A percentile compares a stretch with the other conserved stretches of the same genome.
These are phyloP conservation scores for Caenorhabditis brenneri DNA, from an alignment of 1,140 invertebrate genomes.

Conservation along the genomic window DNA sequence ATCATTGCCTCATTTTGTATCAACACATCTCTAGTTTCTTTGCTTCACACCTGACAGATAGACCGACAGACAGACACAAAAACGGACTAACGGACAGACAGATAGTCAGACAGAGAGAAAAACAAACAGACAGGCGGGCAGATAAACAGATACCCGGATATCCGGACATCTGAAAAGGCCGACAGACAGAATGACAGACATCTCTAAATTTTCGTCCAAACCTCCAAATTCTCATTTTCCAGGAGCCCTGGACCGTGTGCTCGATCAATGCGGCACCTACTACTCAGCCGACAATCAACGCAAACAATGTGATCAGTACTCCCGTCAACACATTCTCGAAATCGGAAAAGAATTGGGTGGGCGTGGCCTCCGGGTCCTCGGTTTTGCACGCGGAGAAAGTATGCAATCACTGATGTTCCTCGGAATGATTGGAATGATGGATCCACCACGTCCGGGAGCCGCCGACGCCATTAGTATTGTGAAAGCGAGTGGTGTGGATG, in stretches of 20 bases:
- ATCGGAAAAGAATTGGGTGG: neutral
- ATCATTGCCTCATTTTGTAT: too few relatives aligned
- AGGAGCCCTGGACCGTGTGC: conserved; percentile 87
- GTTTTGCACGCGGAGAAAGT: conserved; percentile 82
- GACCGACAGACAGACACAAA: too few relatives aligned
- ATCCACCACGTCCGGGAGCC: conserved; percentile 88
- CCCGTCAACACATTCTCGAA: conserved; percentile 24
- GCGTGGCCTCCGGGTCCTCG: conserved; percentile 78
- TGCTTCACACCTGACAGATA: too few relatives aligned
- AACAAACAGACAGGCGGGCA: too few relatives aligned
- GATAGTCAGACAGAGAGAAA: too few relatives aligned
- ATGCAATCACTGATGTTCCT: conserved; percentile 85
- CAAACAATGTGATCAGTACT: conserved; percentile 15
- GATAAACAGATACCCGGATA: too few relatives aligned
- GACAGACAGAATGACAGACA: too few relatives aligned
- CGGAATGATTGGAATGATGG: conserved; percentile 92
- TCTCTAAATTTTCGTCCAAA: too few relatives aligned
- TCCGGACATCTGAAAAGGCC: too few relatives aligned
- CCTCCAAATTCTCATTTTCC: too few relatives aligned
- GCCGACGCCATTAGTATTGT: conserved; percentile 84
- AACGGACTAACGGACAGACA: too few relatives aligned
- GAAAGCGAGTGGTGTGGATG: conserved; percentile 82
- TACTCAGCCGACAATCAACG: neutral
- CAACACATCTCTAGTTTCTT: too few relatives aligned
- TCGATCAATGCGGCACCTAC: conserved; percentile 80